Evolutionary conservation across 2,113 vertebrate genomes (phyloP), one percentile per base, ranked within the genome.

Genomic region (Plecotus auritus): DNA sequence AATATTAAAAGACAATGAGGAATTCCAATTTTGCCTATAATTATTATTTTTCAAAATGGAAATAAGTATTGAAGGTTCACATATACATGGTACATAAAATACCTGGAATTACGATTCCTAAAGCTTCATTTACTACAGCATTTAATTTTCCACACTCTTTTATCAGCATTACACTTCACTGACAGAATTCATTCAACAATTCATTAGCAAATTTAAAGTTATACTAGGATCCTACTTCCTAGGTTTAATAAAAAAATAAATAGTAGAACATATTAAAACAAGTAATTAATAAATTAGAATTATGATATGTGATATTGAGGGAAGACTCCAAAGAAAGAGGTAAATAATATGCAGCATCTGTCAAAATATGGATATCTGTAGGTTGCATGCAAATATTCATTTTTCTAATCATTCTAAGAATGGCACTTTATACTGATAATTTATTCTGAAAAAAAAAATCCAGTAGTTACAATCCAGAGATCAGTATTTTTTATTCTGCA

Each of bases 341-440:
- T 42, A 83, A 74, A 47, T 69, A 70, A 83, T 45, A 67, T 28
- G 2, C 4, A 61, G 70, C 20, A 70, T 7, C 37, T 91, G 35
- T 83, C 37, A 87, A 88, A 93, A 91, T 12, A 78, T 45, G n/a
- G 81, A 51, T 59, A 92, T 76, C 72, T 78, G 1, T 66, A 76
- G n/a, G 32, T 37, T 82, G 40, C 28, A 81, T 35, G 9, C 11
- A 89, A 95, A 93, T 67, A 83, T 42, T 9, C 1, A 82, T 18
- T 88, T 90, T 84, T 86, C 61, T 81, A 85, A 54, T 88, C 54
- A 93, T 22, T 69, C 32, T 95, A 56, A 90, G 22, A 90, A 93
- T 85, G 47, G 12, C 73, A 85, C 17, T 72, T 81, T 26, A 56
- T 26, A 51, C 10, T 7, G 85, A 17, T n/a, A 51, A 90, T 86